Conservation (phyloP, 2,113 vertebrate species). For the Barnardius zonarius region DNA sequence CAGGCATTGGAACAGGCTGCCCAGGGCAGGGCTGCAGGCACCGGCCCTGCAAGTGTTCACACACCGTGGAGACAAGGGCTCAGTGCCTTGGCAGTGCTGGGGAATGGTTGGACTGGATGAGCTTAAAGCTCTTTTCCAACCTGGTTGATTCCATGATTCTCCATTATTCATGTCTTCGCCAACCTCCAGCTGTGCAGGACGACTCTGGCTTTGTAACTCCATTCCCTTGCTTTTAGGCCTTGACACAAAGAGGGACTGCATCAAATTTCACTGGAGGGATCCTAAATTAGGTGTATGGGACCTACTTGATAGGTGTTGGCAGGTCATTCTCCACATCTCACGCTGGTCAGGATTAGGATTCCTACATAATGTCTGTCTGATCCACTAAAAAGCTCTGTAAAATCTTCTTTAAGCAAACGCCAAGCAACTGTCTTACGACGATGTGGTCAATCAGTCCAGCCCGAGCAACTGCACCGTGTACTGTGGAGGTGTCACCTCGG, state of each 20-base stretch:
- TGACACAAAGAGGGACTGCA: background rate
- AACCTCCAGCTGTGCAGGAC: background rate
- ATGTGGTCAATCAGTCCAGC: constrained; percentile 96
- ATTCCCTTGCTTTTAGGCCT: background rate
- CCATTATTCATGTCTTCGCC: background rate
- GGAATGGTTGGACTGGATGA: background rate
- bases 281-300: background rate
- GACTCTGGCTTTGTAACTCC: background rate
- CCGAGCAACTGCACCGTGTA: constrained; percentile 98
- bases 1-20: background rate
- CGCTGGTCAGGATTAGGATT: accelerated
- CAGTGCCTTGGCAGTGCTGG: background rate
- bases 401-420: constrained; percentile 75
- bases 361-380: accelerated
- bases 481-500: constrained; percentile 92
- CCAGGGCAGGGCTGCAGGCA: background rate
- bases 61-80: background rate
- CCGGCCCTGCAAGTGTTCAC: background rate
- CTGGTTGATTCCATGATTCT: background rate
- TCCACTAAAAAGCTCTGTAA: background rate
- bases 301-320: no score
- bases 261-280: background rate
- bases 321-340: accelerated
- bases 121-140: background rate
- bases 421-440: constrained; percentile 94